Evolutionary conservation across 2,888 invertebrate genomes (phyloP).

Genomic region (Tachina lurida): DNA sequence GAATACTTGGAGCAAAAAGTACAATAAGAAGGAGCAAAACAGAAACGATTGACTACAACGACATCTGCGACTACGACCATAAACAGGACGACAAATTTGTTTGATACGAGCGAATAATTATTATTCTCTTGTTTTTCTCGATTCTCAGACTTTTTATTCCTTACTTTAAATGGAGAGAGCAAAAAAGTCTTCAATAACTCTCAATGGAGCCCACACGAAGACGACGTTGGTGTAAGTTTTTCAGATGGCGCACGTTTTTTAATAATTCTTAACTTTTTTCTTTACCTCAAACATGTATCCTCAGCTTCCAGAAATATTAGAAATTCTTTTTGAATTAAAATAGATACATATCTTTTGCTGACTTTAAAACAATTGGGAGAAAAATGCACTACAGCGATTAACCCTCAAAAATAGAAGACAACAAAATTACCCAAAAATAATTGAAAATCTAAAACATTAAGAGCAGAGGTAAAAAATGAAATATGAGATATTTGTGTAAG

Average conservation of each 20-base stretch:
- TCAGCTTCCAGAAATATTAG: conserved; percentile 29
- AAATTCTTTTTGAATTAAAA: conserved; percentile 33
- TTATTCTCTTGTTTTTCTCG: conserved; percentile 55
- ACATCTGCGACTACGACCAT: conserved; percentile 7
- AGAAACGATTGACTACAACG: conserved; percentile 52
- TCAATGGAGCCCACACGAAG: conserved; percentile 54
- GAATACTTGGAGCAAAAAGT: conserved; percentile 32
- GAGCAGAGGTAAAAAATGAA: conserved; percentile 33
- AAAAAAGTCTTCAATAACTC: conserved; percentile 56
- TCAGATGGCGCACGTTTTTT: conserved; percentile 52
- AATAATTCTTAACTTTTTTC: conserved; percentile 23
- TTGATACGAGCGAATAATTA: conserved; percentile 41
- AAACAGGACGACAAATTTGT: conserved; percentile 31
- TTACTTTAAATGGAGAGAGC: conserved; percentile 38
- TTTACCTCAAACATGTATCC: conserved; percentile 27
- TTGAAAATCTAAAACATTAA: conserved; percentile 21
- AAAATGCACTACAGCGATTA: conserved; percentile 67
- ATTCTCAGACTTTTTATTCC: conserved; percentile 39
- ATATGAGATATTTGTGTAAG: conserved; percentile 36
- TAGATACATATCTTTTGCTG: conserved; percentile 70
- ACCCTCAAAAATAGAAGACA: conserved; percentile 61
- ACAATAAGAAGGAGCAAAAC: conserved; percentile 45
- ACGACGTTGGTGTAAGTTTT: conserved; percentile 32
- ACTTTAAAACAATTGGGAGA: conserved; percentile 50
- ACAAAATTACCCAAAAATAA: conserved; percentile 30